A percentile compares a stretch with the other conserved stretches of the same genome.
Evolutionary conservation across 2,113 vertebrate genomes (phyloP).

Genomic region (Crotalus tigris): DNA sequence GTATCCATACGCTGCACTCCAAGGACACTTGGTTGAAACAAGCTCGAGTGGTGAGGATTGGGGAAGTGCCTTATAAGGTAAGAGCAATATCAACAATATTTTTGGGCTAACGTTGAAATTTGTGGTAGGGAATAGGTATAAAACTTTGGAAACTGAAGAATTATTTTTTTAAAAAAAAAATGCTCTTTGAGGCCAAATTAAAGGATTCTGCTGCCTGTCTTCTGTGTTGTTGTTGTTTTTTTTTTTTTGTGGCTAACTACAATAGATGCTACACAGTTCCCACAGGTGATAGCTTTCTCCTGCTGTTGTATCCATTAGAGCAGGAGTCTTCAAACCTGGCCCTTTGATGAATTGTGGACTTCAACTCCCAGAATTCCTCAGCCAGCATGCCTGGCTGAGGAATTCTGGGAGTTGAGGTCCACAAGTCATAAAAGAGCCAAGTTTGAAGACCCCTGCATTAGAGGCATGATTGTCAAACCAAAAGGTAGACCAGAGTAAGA

Average conservation of each 20-base stretch:
- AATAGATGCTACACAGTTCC: not conserved
- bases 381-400: no score
- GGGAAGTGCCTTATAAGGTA: constrained; percentile 93
- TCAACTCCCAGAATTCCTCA: no score
- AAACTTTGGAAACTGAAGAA: not conserved
- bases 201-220: not conserved
- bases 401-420: no score
- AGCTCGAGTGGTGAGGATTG: constrained; percentile 86
- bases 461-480: not conserved
- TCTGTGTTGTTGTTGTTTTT: not conserved
- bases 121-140: not conserved
- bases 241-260: not conserved
- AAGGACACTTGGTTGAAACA: constrained; percentile 95
- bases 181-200: not conserved
- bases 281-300: not conserved
- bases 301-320: not conserved
- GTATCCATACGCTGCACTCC: constrained; percentile 91
- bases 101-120: no score
- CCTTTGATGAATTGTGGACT: no score
- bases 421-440: no score
- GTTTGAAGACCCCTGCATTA: not conserved
- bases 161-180: not conserved
- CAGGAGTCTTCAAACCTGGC: no score
- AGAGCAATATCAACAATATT: not conserved
- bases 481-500: not conserved